Conservation (phyloP, 2,888 invertebrate genomes). For the Machimus rusticus region DNA sequence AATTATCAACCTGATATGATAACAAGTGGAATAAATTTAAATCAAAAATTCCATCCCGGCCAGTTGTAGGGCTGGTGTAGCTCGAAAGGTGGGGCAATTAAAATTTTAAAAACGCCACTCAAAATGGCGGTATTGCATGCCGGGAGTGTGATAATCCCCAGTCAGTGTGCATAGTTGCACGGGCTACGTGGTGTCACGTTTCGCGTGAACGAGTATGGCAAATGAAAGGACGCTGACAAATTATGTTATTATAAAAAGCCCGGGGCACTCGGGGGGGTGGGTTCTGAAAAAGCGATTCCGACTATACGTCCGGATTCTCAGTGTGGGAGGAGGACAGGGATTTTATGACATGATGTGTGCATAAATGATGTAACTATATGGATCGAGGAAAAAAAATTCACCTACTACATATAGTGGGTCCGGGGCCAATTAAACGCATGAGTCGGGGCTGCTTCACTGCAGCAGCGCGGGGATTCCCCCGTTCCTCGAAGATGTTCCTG, state of each 20-base stretch:
- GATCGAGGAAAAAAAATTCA: not conserved
- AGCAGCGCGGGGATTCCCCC: not conserved
- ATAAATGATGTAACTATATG: conserved; percentile 7
- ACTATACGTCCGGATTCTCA: not conserved
- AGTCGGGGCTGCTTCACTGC: not conserved
- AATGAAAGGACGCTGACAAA: conserved; percentile 41
- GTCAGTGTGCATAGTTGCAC: conserved; percentile 27
- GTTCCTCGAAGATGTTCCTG: not conserved
- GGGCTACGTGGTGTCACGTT: conserved; percentile 32
- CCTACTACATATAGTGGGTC: not conserved
- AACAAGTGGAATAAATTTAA: not conserved
- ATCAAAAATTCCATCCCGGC: not conserved
- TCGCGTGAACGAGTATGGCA: conserved; percentile 33
- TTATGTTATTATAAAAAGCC: conserved; percentile 35
- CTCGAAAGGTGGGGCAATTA: conserved; percentile 7
- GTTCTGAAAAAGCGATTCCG: not conserved
- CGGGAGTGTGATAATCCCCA: conserved; percentile 36
- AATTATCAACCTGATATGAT: not conserved
- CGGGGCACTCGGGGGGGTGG: not conserved
- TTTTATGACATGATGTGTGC: conserved; percentile 11
- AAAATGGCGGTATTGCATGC: conserved; percentile 16
- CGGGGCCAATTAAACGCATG: conserved; percentile 10
- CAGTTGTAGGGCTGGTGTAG: not conserved
- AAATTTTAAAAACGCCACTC: conserved; percentile 30
- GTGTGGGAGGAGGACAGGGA: not conserved